Evolutionary conservation across 2,113 vertebrate species (phyloP), one percentile per base, ranked within the genome.

Genomic region (Erpornis zantholeuca): DNA sequence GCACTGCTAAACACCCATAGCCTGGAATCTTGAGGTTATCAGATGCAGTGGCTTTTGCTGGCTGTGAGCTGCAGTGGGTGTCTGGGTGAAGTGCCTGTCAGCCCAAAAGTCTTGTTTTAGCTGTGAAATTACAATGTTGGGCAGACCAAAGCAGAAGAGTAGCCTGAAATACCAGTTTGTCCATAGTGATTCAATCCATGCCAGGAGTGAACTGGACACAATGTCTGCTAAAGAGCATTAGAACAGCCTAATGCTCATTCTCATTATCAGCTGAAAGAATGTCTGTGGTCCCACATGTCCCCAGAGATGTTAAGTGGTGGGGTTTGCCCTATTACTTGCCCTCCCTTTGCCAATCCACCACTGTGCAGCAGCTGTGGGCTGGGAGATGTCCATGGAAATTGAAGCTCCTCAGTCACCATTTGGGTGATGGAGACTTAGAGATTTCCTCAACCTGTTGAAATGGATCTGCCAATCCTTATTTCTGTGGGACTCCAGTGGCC

Each of bases 1-100:
- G 49, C 31, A 24, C 28, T 35, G 40, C 31, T 28, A 44, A 69
- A 68, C 68, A 52, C 2, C 0, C 0, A 52, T 33, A 44, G 70
- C n/a, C 27, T 38, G 25, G 13, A 42, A 22, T 50, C 36, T 15
- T 42, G 29, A 45, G 0, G 22, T 53, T 83, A 38, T 31, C 27
- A 68, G n/a, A 45, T 87, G 25, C 44, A 14, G 44, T 53, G 61
- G 21, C 13, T 44, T 85, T 88, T 76, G 15, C 50, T 86, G 76
- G 10, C 35, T 61, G 31, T n/a, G 31, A 86, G 53, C 59, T 81
- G 63, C 53, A 42, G n/a, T 40, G 20, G 49, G n/a, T 24, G 10
- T 8, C 40, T 42, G 72, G 22, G 25, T 60, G 44, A 76, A 75
- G 25, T 0, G 2, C 49, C 44, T 82, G 53, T 44, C 6, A 5